phyloP scores from a whole-genome alignment of 2,797 vertebrate species.

The Rhabdophis nuchalis region DNA sequence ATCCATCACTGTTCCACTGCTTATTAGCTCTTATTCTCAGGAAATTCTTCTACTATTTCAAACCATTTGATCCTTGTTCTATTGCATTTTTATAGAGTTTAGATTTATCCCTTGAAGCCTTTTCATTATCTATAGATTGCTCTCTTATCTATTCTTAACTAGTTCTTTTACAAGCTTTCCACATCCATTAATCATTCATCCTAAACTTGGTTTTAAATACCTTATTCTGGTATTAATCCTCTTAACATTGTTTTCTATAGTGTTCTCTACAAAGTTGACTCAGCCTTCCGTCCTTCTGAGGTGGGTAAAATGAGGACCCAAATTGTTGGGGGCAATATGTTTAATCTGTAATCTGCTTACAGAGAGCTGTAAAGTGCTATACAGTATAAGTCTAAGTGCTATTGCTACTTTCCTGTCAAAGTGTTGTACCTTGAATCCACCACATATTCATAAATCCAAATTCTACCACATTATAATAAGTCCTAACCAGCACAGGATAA shows the following conservation, averaged over 20 bases:
- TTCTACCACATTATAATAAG: neutral
- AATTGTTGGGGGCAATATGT: too few relatives aligned
- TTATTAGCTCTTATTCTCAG: neutral
- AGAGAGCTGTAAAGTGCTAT: too few relatives aligned
- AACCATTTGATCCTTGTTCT: neutral
- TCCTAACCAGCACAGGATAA: neutral
- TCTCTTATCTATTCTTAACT: neutral
- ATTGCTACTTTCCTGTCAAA: neutral
- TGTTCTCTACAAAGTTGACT: too few relatives aligned
- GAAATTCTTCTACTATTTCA: neutral
- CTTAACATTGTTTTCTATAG: neutral
- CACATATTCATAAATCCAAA: neutral
- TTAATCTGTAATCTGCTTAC: too few relatives aligned
- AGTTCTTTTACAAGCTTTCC: neutral
- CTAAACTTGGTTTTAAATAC: neutral
- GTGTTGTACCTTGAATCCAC: neutral
- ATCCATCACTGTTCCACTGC: neutral
- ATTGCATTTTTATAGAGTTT: neutral
- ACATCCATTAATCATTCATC: neutral
- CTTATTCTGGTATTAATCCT: neutral
- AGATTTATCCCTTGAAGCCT: neutral
- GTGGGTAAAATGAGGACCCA: too few relatives aligned
- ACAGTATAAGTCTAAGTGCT: too few relatives aligned
- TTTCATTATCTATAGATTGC: neutral
- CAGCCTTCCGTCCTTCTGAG: too few relatives aligned